A percentile compares a stretch with the other conserved stretches of the same genome.
Evolutionary conservation across 2,113 vertebrate species (phyloP).

Genomic region (Ciconia boyciana): DNA sequence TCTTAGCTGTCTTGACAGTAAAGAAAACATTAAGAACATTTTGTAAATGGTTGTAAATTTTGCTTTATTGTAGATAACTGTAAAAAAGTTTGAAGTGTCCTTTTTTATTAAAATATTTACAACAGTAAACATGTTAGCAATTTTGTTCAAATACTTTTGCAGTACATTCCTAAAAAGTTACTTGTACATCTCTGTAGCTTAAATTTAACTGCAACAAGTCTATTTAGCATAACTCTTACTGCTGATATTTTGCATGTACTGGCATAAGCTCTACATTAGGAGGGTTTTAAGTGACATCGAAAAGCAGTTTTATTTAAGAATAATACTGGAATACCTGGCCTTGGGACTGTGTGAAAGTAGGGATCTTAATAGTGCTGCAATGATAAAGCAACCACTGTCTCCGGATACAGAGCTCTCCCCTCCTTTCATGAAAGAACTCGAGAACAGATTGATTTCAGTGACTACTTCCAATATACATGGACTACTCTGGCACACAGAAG

Average conservation of each 20-base stretch:
- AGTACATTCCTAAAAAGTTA: conserved; percentile 72
- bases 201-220: conserved; percentile 61
- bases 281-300: conserved; percentile 20
- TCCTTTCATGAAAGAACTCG: background rate
- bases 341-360: background rate
- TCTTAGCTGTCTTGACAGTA: background rate
- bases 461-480: conserved; percentile 81
- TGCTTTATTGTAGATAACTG: conserved; percentile 72
- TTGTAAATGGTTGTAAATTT: conserved; percentile 74
- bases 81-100: conserved; percentile 60
- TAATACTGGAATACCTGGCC: background rate
- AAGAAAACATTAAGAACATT: background rate
- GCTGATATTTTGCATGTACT: conserved; percentile 16
- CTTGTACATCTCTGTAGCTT: conserved; percentile 70
- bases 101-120: conserved; percentile 69
- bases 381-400: background rate
- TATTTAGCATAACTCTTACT: conserved; percentile 33
- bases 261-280: conserved; percentile 29
- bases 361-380: background rate
- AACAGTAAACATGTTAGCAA: conserved; percentile 62
- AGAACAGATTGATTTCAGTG: background rate
- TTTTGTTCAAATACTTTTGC: conserved; percentile 53
- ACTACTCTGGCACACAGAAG: conserved; percentile 77
- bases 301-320: background rate
- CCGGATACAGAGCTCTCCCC: background rate